A percentile compares a stretch with the other conserved stretches of the same genome.
Evolutionary conservation across 2,888 invertebrate species (phyloP).

Genomic region (Plebejus melissa): DNA sequence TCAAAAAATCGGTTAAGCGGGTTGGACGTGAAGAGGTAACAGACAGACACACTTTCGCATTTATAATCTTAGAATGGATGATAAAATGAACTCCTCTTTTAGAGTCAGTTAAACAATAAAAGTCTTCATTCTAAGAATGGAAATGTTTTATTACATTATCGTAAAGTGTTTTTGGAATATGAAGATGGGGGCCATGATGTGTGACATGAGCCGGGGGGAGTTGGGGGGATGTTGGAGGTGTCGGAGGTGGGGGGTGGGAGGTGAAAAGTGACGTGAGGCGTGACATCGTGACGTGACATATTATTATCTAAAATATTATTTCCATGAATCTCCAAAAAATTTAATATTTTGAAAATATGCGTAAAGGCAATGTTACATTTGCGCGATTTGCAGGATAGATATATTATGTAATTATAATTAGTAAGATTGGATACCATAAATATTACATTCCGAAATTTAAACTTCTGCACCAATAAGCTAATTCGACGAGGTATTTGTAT

Average conservation of each 20-base stretch:
- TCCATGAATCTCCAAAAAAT: neutral
- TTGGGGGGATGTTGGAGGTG: neutral
- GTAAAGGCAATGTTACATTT: neutral
- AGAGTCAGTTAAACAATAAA: neutral
- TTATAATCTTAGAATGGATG: too few species aligned
- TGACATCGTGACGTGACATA: neutral
- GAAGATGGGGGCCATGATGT: neutral
- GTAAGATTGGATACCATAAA: too few species aligned
- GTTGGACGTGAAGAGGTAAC: neutral
- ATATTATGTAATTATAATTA: neutral
- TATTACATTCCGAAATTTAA: too few species aligned
- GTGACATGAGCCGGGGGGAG: neutral
- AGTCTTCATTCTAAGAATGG: neutral
- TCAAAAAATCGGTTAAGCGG: neutral
- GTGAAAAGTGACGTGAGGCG: slow-evolving; percentile 1
- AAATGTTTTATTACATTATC: neutral
- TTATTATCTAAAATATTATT: slow-evolving; percentile 14
- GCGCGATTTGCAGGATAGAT: neutral
- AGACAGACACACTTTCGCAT: neutral
- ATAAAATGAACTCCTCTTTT: neutral
- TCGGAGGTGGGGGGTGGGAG: neutral
- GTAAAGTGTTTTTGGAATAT: slow-evolving; percentile 3
- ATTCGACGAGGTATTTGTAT: too few species aligned
- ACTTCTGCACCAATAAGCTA: too few species aligned
- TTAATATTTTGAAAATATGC: neutral